Conservation (phyloP, 2,797 vertebrate species). For the Triplophysa yarkandensis region DNA sequence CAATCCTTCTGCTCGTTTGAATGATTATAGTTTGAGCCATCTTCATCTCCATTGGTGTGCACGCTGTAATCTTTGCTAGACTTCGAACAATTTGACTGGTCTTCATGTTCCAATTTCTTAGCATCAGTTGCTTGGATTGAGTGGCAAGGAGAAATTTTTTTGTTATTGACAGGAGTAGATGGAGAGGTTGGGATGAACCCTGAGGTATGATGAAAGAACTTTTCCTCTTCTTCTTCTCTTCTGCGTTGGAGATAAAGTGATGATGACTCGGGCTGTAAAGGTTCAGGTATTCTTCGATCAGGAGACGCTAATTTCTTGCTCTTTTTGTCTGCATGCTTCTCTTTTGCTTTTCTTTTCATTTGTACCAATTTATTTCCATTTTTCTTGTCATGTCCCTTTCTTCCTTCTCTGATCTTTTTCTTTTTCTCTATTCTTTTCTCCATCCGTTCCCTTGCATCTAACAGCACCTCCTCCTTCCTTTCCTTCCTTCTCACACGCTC, state of each 20-base stretch:
- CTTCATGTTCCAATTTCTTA: constrained; percentile 54
- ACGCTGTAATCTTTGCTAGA: constrained; percentile 23
- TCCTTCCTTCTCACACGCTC: constrained; percentile 65
- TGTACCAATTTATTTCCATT: constrained; percentile 54
- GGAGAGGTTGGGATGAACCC: constrained; percentile 44
- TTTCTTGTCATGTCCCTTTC: constrained; percentile 62
- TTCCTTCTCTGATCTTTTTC: constrained; percentile 49
- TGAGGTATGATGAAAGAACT: constrained; percentile 55
- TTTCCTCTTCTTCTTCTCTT: constrained; percentile 59
- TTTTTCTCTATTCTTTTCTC: constrained; percentile 61
- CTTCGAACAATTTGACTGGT: constrained; percentile 35
- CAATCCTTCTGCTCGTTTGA: constrained; percentile 3
- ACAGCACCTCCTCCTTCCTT: constrained; percentile 60
- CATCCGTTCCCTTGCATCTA: constrained; percentile 59
- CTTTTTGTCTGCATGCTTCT: constrained; percentile 44
- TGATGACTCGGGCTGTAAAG: constrained; percentile 19
- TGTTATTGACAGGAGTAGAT: constrained; percentile 43
- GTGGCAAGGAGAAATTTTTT: constrained; percentile 55
- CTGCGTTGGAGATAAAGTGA: constrained; percentile 62
- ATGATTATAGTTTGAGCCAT: background rate
- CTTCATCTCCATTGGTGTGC: constrained; percentile 15
- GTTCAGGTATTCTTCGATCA: constrained; percentile 11
- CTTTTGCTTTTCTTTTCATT: constrained; percentile 62
- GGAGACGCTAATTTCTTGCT: constrained; percentile 14
- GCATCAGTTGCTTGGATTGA: constrained; percentile 60